These are phyloP conservation scores for Dinomys branickii DNA, from an alignment of 2,113 vertebrate genomes.

Conservation along the genomic window DNA sequence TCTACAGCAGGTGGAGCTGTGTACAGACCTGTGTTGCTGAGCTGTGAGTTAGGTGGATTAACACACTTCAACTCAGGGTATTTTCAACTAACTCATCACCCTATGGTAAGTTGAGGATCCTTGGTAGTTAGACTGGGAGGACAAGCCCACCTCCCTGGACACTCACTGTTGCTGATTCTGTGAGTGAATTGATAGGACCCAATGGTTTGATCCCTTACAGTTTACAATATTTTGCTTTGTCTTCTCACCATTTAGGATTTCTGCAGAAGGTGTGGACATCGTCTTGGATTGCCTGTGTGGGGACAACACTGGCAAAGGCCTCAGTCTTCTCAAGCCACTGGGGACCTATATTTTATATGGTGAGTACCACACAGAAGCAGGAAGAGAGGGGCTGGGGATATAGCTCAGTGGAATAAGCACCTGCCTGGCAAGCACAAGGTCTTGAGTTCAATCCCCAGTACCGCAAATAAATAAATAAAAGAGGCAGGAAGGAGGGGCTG, in stretches of 20 bases:
- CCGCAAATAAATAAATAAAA: too few relatives aligned
- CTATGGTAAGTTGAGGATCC: neutral
- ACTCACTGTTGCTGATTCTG: neutral
- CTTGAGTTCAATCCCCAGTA: too few relatives aligned
- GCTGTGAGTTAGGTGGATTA: too few relatives aligned
- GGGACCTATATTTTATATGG: slow-evolving; percentile 98
- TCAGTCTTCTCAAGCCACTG: slow-evolving; percentile 95
- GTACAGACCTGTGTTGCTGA: neutral
- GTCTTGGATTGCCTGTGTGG: slow-evolving; percentile 98
- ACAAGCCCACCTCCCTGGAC: neutral
- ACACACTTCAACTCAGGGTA: neutral
- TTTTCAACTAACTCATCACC: neutral
- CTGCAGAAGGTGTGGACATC: slow-evolving; percentile 96
- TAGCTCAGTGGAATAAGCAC: too few relatives aligned
- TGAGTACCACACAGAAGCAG: slow-evolving; percentile 80
- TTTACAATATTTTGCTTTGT: neutral
- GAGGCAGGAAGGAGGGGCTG: too few relatives aligned
- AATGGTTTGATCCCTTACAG: neutral
- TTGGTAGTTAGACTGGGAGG: neutral
- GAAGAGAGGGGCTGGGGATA: too few relatives aligned
- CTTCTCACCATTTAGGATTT: slow-evolving; percentile 89
- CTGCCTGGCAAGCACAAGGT: too few relatives aligned
- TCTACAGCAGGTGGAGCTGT: neutral
- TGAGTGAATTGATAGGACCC: neutral
- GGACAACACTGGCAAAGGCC: slow-evolving; percentile 97